Evolutionary conservation across 2,113 vertebrate genomes (phyloP).

Genomic region (Phyllostomus hastatus): DNA sequence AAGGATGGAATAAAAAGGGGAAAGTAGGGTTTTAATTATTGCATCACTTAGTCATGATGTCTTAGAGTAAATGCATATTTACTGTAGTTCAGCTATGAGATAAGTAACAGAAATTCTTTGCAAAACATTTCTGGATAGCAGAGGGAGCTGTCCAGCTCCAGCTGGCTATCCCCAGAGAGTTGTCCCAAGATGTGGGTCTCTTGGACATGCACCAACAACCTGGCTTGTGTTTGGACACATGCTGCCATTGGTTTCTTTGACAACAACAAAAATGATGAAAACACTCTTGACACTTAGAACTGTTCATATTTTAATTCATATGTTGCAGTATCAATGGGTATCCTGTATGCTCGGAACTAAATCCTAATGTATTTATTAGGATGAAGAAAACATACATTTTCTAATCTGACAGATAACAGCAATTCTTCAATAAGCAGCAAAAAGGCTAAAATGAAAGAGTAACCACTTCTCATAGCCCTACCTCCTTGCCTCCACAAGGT

Average conservation of each 20-base stretch:
- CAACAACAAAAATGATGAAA: neutral
- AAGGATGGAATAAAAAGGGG: neutral
- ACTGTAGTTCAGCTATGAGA: neutral
- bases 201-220: neutral
- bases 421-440: neutral
- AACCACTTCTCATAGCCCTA: neutral
- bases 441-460: neutral
- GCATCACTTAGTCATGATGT: neutral
- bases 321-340: neutral
- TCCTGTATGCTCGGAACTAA: neutral
- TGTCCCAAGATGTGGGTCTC: neutral
- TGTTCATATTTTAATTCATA: constrained; percentile 17
- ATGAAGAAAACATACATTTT: constrained; percentile 10
- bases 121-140: neutral
- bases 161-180: neutral
- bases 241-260: neutral
- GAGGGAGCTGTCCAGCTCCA: neutral
- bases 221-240: neutral
- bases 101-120: neutral
- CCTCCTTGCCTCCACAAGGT: neutral
- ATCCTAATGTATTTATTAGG: neutral
- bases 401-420: neutral
- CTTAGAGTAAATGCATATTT: neutral
- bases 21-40: neutral
- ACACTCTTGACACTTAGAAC: constrained; percentile 1